Conservation (phyloP, 2,888 invertebrate species). For the Zeuzera pyrina region DNA sequence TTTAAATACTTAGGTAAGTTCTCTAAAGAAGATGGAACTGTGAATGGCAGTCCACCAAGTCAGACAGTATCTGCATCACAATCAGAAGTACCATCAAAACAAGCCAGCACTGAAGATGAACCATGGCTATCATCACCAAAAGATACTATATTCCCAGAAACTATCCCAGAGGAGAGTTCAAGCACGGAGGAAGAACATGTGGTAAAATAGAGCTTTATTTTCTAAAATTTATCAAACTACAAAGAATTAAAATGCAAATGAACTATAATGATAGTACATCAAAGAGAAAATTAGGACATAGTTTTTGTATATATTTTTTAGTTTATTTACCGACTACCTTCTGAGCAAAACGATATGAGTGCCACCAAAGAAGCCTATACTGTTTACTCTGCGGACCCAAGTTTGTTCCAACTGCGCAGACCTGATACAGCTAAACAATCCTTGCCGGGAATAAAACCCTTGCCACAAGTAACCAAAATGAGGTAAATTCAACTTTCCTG, state of each 20-base stretch:
- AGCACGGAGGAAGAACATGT: conserved; percentile 95
- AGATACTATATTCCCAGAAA: conserved; percentile 91
- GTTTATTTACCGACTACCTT: conserved; percentile 88
- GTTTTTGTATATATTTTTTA: conserved; percentile 25
- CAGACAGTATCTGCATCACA: conserved; percentile 70
- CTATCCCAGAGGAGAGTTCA: conserved; percentile 93
- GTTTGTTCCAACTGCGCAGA: conserved; percentile 77
- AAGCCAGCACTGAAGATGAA: conserved; percentile 76
- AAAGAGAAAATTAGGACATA: too few species aligned
- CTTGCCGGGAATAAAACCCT: conserved; percentile 60
- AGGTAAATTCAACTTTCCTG: too few species aligned
- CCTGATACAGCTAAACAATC: conserved; percentile 39
- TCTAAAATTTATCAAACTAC: too few species aligned
- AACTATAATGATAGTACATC: too few species aligned
- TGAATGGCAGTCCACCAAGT: conserved; percentile 76
- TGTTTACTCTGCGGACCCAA: conserved; percentile 88
- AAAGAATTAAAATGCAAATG: too few species aligned
- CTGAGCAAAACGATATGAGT: conserved; percentile 80
- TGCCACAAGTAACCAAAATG: conserved; percentile 74
- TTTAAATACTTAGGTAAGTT: conserved; percentile 39
- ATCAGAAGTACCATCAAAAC: conserved; percentile 68
- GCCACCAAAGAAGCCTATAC: conserved; percentile 81
- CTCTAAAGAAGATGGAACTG: conserved; percentile 55
- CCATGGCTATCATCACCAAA: conserved; percentile 90
- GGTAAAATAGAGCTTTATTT: too few species aligned